Conservation (phyloP, 2,113 vertebrate genomes). For the Phyllostomus hastatus region DNA sequence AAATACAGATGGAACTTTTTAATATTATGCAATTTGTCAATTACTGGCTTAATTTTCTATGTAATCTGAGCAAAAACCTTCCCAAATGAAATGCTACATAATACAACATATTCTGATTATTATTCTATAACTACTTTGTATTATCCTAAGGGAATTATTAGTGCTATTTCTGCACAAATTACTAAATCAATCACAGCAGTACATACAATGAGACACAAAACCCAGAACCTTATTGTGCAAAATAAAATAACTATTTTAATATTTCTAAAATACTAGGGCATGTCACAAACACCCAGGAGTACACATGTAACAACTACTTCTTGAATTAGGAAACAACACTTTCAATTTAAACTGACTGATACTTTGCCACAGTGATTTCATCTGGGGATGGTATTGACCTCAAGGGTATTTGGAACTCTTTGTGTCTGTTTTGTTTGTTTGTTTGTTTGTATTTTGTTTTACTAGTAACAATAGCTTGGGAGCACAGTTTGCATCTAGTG, state of each 20-base stretch:
- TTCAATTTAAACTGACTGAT: not conserved
- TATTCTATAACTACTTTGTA: not conserved
- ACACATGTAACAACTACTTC: not conserved
- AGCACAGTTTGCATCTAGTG: not conserved
- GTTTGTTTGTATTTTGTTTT: not conserved
- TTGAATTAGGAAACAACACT: not conserved
- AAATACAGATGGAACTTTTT: not conserved
- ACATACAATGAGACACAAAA: not conserved
- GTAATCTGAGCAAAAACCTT: not conserved
- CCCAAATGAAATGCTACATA: not conserved
- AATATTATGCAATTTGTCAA: not conserved
- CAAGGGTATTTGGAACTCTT: not conserved
- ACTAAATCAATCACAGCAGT: not conserved
- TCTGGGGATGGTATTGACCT: not conserved
- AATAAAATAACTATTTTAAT: not conserved
- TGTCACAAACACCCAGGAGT: not conserved
- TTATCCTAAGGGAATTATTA: not conserved
- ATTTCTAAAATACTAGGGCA: not conserved
- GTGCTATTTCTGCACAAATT: not conserved
- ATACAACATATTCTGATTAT: not conserved
- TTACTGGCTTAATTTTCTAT: not conserved
- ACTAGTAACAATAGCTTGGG: not conserved
- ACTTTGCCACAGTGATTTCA: not conserved
- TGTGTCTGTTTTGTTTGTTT: not conserved
- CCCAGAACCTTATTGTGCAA: not conserved